These are phyloP conservation scores for Mus spretus DNA, from an alignment of 2,797 vertebrate species.

Conservation along the genomic window DNA sequence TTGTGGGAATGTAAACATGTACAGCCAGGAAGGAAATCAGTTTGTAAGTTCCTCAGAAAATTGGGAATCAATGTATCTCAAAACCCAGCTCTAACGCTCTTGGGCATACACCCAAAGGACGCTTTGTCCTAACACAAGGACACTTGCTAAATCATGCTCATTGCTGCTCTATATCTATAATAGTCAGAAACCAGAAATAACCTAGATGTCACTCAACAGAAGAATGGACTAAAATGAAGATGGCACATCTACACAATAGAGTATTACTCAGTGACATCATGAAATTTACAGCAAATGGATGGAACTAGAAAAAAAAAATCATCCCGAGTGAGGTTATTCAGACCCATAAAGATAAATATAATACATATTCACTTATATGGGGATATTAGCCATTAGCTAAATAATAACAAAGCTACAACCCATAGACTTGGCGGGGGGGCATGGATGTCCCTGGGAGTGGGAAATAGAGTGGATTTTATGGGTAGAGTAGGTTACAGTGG, in stretches of 20 bases:
- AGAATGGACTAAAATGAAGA: neutral
- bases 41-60: neutral
- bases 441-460: neutral
- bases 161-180: neutral
- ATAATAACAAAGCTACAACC: neutral
- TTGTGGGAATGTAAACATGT: neutral
- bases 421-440: neutral
- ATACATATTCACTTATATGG: neutral
- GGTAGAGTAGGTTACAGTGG: too few species aligned
- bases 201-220: neutral
- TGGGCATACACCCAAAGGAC: neutral
- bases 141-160: neutral
- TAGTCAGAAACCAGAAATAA: neutral
- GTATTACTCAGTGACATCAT: too few species aligned
- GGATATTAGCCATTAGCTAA: neutral
- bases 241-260: neutral
- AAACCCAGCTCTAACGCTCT: neutral
- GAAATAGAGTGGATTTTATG: neutral
- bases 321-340: neutral
- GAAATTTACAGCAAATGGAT: neutral
- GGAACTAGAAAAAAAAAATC: neutral
- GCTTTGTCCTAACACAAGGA: neutral
- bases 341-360: neutral
- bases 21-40: neutral
- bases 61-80: neutral